These are phyloP conservation scores for Xenentodon cancila DNA, from an alignment of 2,797 vertebrate genomes.

Conservation along the genomic window DNA sequence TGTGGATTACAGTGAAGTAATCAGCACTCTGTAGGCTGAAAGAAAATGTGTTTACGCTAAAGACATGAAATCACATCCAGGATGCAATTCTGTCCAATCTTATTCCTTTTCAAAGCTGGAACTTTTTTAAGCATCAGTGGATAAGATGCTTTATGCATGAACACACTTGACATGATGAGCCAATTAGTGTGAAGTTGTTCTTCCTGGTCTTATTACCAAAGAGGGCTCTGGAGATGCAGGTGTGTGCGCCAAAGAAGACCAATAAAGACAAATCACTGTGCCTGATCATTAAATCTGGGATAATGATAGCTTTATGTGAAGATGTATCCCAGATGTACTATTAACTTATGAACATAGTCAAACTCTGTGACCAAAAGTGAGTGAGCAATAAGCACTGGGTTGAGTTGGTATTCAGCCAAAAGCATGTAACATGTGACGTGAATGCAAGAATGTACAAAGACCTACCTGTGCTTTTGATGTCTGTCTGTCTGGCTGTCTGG, in stretches of 20 bases:
- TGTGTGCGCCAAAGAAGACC: slow-evolving; percentile 54
- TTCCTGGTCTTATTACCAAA: slow-evolving; percentile 59
- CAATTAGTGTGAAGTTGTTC: slow-evolving; percentile 74
- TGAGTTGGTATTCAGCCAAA: slow-evolving; percentile 25
- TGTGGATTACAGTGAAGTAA: slow-evolving; percentile 19
- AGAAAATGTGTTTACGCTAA: slow-evolving; percentile 23
- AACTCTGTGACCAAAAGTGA: slow-evolving; percentile 50
- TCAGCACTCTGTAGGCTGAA: slow-evolving; percentile 9
- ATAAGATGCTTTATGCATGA: slow-evolving; percentile 54
- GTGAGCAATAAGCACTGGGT: slow-evolving; percentile 9
- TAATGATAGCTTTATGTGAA: slow-evolving; percentile 69
- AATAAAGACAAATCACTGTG: slow-evolving; percentile 68
- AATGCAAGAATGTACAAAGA: slow-evolving; percentile 18
- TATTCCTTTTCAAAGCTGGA: slow-evolving; percentile 40
- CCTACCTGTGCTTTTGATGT: slow-evolving; percentile 28
- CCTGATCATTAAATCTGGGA: slow-evolving; percentile 68
- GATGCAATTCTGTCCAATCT: slow-evolving; percentile 47
- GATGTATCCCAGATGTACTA: slow-evolving; percentile 66
- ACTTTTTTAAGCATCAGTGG: slow-evolving; percentile 43
- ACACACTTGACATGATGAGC: slow-evolving; percentile 67
- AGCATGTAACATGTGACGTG: slow-evolving; percentile 26
- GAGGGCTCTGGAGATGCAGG: slow-evolving; percentile 67
- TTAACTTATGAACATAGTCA: slow-evolving; percentile 56
- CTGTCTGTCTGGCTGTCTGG: not conserved
- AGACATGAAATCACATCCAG: slow-evolving; percentile 38